Evolutionary conservation across 1,140 invertebrate genomes (phyloP).

Genomic region (Papilio dardanus): DNA sequence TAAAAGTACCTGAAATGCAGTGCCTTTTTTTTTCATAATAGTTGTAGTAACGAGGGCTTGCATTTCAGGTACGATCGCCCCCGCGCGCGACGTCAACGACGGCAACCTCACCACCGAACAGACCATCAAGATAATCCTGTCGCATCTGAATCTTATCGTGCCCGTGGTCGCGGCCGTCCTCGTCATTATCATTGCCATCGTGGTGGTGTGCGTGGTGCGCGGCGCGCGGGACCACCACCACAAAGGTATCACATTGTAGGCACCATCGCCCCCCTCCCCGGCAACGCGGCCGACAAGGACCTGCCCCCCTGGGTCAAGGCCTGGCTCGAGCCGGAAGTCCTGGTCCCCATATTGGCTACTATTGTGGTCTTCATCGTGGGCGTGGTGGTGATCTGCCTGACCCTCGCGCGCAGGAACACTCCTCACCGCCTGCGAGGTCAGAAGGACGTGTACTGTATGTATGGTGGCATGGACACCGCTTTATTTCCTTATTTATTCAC

Average conservation of each 20-base stretch:
- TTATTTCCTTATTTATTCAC: slow-evolving; percentile 63
- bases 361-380: slow-evolving; percentile 94
- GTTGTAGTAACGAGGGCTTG: slow-evolving; percentile 57
- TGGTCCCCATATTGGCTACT: slow-evolving; percentile 92
- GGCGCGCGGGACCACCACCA: slow-evolving; percentile 90
- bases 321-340: slow-evolving; percentile 93
- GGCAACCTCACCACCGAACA: slow-evolving; percentile 89
- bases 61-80: slow-evolving; percentile 96
- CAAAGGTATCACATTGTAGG: slow-evolving; percentile 90
- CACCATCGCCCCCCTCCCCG: slow-evolving; percentile 90
- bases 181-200: slow-evolving; percentile 95
- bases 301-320: slow-evolving; percentile 91
- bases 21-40: slow-evolving; percentile 46
- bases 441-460: slow-evolving; percentile 86
- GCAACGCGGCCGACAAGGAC: slow-evolving; percentile 83
- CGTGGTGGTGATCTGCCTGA: slow-evolving; percentile 94
- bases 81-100: slow-evolving; percentile 90
- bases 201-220: slow-evolving; percentile 94
- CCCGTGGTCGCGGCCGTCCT: slow-evolving; percentile 95
- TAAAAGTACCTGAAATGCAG: slow-evolving; percentile 76
- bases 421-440: slow-evolving; percentile 92
- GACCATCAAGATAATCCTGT: slow-evolving; percentile 91
- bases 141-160: slow-evolving; percentile 96
- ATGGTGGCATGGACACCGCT: slow-evolving; percentile 80
- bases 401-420: slow-evolving; percentile 89